phyloP scores from a whole-genome alignment of 2,113 vertebrate genomes.

The Garra rufa region DNA sequence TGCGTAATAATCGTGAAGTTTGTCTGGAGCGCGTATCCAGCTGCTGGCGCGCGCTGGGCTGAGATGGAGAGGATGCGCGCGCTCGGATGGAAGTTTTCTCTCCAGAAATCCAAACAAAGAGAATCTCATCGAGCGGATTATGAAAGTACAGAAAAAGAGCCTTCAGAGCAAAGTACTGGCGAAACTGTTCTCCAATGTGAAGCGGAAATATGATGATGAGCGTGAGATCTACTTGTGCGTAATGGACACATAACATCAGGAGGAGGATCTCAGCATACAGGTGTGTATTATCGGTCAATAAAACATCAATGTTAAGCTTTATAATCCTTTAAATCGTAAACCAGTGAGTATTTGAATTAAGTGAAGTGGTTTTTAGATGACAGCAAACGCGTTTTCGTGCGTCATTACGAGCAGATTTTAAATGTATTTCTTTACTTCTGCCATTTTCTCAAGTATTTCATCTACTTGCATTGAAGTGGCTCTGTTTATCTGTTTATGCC shows the following conservation, averaged over 20 bases:
- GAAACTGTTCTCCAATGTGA: background rate
- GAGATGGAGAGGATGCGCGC: conserved; percentile 31
- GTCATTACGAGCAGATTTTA: background rate
- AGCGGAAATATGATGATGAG: background rate
- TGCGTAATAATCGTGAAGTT: background rate
- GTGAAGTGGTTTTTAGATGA: background rate
- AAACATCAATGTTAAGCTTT: background rate
- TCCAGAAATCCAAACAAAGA: background rate
- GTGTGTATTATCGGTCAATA: background rate
- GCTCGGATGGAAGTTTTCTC: conserved; percentile 27
- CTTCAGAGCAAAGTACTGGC: background rate
- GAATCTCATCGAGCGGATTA: background rate
- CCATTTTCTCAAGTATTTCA: background rate
- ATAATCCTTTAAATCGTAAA: background rate
- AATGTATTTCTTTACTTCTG: background rate
- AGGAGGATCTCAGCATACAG: conserved; percentile 12
- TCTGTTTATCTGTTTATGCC: background rate
- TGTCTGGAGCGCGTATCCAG: background rate
- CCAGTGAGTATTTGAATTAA: background rate
- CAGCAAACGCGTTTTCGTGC: background rate
- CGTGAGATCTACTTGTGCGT: background rate
- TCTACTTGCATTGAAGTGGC: background rate
- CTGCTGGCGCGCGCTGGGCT: background rate
- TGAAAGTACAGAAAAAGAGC: background rate
- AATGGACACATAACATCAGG: conserved; percentile 25